phyloP scores from a whole-genome alignment of 2,888 invertebrate genomes.

The Tenodera sinensis region DNA sequence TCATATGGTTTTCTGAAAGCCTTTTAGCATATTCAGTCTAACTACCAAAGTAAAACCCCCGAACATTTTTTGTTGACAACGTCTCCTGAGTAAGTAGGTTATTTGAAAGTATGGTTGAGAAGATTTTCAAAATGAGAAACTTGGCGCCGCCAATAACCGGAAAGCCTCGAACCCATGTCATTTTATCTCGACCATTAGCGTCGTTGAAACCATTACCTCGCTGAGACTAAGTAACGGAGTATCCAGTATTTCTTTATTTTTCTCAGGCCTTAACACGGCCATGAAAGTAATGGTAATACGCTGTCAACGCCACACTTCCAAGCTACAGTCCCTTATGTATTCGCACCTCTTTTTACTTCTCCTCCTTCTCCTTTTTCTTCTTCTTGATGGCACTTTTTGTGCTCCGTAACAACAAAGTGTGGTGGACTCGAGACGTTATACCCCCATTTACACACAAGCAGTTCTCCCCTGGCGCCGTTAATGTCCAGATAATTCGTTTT shows the following conservation, averaged over 20 bases:
- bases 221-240: background rate
- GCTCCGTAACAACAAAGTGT: background rate
- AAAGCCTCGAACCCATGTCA: background rate
- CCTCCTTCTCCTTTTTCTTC: no score
- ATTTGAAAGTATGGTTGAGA: background rate
- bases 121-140: background rate
- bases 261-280: background rate
- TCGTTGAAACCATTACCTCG: background rate
- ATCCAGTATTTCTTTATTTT: background rate
- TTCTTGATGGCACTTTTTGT: background rate
- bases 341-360: background rate
- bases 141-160: background rate
- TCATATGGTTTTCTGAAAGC: background rate
- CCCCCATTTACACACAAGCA: background rate
- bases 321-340: background rate
- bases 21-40: background rate
- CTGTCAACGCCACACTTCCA: background rate
- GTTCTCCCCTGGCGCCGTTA: conserved; percentile 6
- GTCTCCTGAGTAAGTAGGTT: background rate
- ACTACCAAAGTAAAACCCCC: background rate
- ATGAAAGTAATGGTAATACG: background rate
- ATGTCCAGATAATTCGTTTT: conserved; percentile 15
- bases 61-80: background rate
- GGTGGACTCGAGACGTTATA: background rate
- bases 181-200: background rate